A percentile compares a stretch with the other conserved stretches of the same genome.
Evolutionary conservation across 2,888 invertebrate species (phyloP).

Genomic region (Drosophila fungiperda): DNA sequence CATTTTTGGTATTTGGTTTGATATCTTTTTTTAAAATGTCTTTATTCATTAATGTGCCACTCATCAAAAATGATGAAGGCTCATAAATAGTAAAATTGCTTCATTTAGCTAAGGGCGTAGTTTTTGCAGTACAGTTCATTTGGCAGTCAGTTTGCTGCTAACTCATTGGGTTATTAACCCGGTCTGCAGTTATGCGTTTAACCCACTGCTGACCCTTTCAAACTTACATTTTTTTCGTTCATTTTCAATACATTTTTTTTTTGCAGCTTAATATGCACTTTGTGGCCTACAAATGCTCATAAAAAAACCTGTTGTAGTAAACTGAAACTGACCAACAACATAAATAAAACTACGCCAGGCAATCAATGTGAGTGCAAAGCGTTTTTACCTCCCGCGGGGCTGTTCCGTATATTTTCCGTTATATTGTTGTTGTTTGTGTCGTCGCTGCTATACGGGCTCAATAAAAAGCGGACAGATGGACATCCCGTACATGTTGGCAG

Average conservation of each 20-base stretch:
- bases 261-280: slow-evolving; percentile 72
- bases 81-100: slow-evolving; percentile 31
- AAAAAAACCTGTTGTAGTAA: slow-evolving; percentile 61
- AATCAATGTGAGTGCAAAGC: slow-evolving; percentile 78
- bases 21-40: background rate
- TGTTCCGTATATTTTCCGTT: slow-evolving; percentile 26
- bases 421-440: slow-evolving; percentile 30
- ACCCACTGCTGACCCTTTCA: slow-evolving; percentile 50
- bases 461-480: slow-evolving; percentile 70
- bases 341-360: slow-evolving; percentile 76
- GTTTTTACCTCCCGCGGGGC: slow-evolving; percentile 77
- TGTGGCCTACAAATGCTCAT: slow-evolving; percentile 75
- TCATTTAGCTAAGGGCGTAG: slow-evolving; percentile 21
- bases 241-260: slow-evolving; percentile 1
- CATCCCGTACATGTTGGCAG: slow-evolving; percentile 24
- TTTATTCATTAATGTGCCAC: background rate
- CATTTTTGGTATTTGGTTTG: background rate
- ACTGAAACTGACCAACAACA: slow-evolving; percentile 67
- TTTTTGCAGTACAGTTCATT: slow-evolving; percentile 34
- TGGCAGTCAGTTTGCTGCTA: slow-evolving; percentile 27
- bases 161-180: slow-evolving; percentile 56
- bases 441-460: slow-evolving; percentile 60
- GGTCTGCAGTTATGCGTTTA: slow-evolving; percentile 41
- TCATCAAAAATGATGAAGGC: background rate
- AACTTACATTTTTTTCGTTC: slow-evolving; percentile 17